Percentiles rank a stretch among this genome's conserved stretches.
phyloP scores from a whole-genome alignment of 2,113 vertebrate species.

The Hippocampus barbouri region DNA sequence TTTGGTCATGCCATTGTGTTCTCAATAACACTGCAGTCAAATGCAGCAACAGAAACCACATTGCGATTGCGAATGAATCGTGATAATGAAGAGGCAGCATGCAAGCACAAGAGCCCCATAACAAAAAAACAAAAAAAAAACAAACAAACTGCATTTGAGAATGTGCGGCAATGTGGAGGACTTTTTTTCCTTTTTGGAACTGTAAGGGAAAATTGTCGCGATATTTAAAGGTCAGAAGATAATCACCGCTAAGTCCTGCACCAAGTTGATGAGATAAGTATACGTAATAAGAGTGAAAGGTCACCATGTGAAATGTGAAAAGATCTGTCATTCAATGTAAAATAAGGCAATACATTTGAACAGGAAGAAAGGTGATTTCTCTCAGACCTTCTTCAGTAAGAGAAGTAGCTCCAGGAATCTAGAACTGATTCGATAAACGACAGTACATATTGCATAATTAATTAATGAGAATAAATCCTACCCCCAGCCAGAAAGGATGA shows the following conservation, averaged over 20 bases:
- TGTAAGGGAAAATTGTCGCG: background rate
- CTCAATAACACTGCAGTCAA: background rate
- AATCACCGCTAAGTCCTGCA: background rate
- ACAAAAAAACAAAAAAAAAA: background rate
- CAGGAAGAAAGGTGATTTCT: background rate
- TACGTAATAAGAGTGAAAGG: background rate
- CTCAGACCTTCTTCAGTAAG: background rate
- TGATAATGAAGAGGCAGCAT: background rate
- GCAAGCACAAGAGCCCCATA: background rate
- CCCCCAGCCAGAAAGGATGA: background rate
- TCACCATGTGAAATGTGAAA: background rate
- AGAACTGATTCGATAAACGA: background rate
- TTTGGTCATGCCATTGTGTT: background rate
- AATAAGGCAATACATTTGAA: background rate
- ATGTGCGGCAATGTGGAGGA: background rate
- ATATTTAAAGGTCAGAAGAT: slow-evolving; percentile 6
- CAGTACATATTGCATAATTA: background rate
- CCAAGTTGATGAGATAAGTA: slow-evolving; percentile 2
- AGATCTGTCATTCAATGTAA: background rate
- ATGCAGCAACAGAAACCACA: background rate
- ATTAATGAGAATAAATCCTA: background rate
- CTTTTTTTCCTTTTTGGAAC: too few species aligned
- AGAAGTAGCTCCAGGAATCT: background rate
- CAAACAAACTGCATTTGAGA: background rate
- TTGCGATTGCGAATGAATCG: background rate